Percentiles rank a stretch among this genome's conserved stretches.
Evolutionary conservation across 2,797 vertebrate genomes (phyloP).

Genomic region (Silurus lanzhouensis): DNA sequence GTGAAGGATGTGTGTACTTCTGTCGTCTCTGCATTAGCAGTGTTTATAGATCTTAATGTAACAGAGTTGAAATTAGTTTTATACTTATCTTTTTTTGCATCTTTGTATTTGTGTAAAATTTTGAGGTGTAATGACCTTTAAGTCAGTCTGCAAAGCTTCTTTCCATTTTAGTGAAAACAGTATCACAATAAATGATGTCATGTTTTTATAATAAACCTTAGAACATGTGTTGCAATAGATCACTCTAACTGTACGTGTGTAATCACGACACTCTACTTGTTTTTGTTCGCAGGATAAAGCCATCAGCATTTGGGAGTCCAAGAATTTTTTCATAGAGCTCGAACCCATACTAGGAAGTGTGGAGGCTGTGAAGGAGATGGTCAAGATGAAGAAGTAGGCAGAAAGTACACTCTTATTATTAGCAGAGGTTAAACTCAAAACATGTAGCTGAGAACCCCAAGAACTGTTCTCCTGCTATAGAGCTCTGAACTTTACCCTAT

Average conservation of each 20-base stretch:
- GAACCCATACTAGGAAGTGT: conserved; percentile 90
- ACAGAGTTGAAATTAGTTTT: neutral
- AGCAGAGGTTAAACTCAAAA: neutral
- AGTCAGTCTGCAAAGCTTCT: neutral
- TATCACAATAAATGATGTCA: neutral
- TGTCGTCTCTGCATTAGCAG: too few relatives aligned
- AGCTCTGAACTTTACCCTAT: neutral
- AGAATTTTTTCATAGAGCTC: conserved; percentile 91
- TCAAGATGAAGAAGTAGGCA: conserved; percentile 85
- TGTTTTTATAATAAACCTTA: too few relatives aligned
- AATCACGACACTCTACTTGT: neutral
- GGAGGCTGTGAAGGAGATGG: conserved; percentile 92
- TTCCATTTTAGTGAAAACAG: neutral
- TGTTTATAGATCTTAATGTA: neutral
- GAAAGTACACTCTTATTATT: neutral
- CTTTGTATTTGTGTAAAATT: neutral
- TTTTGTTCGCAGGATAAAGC: conserved; percentile 82
- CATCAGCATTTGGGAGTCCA: conserved; percentile 94
- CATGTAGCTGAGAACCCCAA: neutral
- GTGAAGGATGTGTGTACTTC: too few relatives aligned
- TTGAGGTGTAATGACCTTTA: neutral
- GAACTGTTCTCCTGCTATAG: neutral
- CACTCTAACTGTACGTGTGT: too few relatives aligned
- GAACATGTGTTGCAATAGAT: neutral
- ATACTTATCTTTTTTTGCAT: too few relatives aligned